phyloP scores from a whole-genome alignment of 2,888 invertebrate species.

The Incurvaria masculella region DNA sequence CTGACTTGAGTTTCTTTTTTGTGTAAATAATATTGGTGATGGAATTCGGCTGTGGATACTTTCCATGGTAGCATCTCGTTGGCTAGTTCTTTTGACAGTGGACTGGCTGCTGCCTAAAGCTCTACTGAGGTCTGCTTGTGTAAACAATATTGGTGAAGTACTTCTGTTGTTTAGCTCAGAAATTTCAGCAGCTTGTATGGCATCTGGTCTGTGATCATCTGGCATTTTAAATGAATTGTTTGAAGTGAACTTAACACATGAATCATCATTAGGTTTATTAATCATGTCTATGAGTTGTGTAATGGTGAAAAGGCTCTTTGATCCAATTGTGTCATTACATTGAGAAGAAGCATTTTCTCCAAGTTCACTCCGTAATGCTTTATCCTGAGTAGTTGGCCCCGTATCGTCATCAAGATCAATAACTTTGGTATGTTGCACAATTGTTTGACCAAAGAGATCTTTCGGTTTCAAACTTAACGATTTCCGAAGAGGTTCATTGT shows the following conservation, averaged over 20 bases:
- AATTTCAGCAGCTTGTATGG: neutral
- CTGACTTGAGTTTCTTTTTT: neutral
- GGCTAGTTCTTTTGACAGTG: slow-evolving; percentile 1
- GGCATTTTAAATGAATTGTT: neutral
- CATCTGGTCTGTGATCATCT: neutral
- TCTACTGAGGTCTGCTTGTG: slow-evolving; percentile 33
- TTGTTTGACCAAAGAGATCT: slow-evolving; percentile 18
- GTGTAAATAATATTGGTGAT: neutral
- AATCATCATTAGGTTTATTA: slow-evolving; percentile 26
- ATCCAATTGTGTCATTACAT: slow-evolving; percentile 20
- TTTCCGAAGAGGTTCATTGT: too few relatives aligned
- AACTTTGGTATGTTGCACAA: slow-evolving; percentile 20
- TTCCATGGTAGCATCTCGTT: neutral
- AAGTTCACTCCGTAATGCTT: slow-evolving; percentile 6
- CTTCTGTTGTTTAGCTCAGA: slow-evolving; percentile 21
- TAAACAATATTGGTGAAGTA: slow-evolving; percentile 36
- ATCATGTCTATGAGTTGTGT: slow-evolving; percentile 48
- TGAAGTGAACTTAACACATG: neutral
- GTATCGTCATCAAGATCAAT: slow-evolving; percentile 14
- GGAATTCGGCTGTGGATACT: neutral
- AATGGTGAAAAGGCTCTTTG: slow-evolving; percentile 40
- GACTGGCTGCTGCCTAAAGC: slow-evolving; percentile 6
- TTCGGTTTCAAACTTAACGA: too few relatives aligned
- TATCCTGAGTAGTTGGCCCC: slow-evolving; percentile 5
- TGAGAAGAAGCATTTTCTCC: neutral